phyloP scores from a whole-genome alignment of 2,888 invertebrate species.

The Ecdyonurus torrentis region DNA sequence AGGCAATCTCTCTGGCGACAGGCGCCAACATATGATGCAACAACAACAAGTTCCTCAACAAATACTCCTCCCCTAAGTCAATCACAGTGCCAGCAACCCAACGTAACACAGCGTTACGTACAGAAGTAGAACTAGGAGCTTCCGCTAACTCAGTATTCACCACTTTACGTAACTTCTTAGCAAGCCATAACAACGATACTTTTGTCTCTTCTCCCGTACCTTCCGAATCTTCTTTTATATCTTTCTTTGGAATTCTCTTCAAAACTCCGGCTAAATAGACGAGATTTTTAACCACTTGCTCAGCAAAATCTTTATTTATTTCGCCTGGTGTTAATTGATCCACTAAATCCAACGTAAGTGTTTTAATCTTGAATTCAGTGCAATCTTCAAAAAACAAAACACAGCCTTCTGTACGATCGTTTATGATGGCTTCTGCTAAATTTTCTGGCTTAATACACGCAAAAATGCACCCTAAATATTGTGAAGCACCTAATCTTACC shows the following conservation, averaged over 20 bases:
- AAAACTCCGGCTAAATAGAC: slow-evolving; percentile 50
- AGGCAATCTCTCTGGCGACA: slow-evolving; percentile 60
- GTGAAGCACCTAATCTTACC: slow-evolving; percentile 64
- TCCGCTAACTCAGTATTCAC: slow-evolving; percentile 65
- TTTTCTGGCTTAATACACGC: slow-evolving; percentile 41
- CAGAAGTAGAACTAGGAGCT: slow-evolving; percentile 43
- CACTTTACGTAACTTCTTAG: slow-evolving; percentile 54
- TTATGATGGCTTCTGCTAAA: slow-evolving; percentile 27
- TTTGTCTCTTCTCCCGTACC: slow-evolving; percentile 22
- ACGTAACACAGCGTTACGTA: slow-evolving; percentile 39
- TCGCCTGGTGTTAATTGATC: slow-evolving; percentile 50
- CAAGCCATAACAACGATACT: slow-evolving; percentile 53
- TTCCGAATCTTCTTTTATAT: slow-evolving; percentile 11
- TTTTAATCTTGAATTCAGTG: slow-evolving; percentile 35
- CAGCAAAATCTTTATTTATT: slow-evolving; percentile 53
- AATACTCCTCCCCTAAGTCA: slow-evolving; percentile 38
- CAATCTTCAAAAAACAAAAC: slow-evolving; percentile 45
- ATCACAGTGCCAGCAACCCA: slow-evolving; percentile 62
- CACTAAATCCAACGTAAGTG: slow-evolving; percentile 54
- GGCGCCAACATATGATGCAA: slow-evolving; percentile 53
- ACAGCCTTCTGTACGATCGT: slow-evolving; percentile 28
- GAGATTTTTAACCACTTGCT: slow-evolving; percentile 53
- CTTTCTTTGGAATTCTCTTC: slow-evolving; percentile 30
- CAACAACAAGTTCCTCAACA: slow-evolving; percentile 25
- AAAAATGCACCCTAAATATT: slow-evolving; percentile 57